These are phyloP conservation scores for Tiphia femorata DNA, from an alignment of 2,888 invertebrate genomes.

Conservation along the genomic window DNA sequence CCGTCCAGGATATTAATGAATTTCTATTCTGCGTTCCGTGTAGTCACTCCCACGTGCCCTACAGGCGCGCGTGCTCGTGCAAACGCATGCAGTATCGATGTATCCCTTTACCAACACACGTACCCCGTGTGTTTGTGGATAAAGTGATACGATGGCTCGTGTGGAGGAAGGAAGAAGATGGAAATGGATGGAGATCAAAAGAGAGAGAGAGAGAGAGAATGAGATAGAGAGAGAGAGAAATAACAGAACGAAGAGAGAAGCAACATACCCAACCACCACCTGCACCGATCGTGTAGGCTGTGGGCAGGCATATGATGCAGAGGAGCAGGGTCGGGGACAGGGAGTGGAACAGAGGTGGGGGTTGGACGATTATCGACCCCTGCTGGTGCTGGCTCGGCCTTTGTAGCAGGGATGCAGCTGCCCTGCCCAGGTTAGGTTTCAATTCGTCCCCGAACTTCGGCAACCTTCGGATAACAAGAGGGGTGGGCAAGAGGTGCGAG, in stretches of 20 bases:
- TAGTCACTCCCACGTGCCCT: too few relatives aligned
- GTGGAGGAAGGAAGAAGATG: neutral
- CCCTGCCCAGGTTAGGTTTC: conserved; percentile 30
- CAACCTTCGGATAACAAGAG: conserved; percentile 25
- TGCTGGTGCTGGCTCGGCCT: conserved; percentile 26
- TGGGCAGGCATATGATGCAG: conserved; percentile 26
- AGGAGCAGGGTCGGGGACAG: too few relatives aligned
- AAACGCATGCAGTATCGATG: too few relatives aligned
- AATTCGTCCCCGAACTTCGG: conserved; percentile 33
- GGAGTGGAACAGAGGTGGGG: conserved; percentile 17
- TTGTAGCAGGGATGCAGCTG: conserved; percentile 46
- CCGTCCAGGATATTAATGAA: too few relatives aligned
- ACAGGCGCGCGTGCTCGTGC: too few relatives aligned
- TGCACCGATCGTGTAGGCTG: conserved; percentile 25
- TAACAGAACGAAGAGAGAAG: neutral
- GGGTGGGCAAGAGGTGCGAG: neutral
- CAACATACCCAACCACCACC: conserved; percentile 15
- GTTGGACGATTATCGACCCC: conserved; percentile 47
- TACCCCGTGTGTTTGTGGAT: too few relatives aligned
- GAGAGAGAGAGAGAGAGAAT: neutral
- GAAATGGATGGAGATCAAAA: neutral
- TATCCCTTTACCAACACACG: too few relatives aligned
- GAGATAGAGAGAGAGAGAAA: neutral
- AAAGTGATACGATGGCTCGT: too few relatives aligned
- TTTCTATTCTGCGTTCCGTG: too few relatives aligned